Conservation (phyloP, 2,797 vertebrate genomes). For the Bovichtus variegatus region DNA sequence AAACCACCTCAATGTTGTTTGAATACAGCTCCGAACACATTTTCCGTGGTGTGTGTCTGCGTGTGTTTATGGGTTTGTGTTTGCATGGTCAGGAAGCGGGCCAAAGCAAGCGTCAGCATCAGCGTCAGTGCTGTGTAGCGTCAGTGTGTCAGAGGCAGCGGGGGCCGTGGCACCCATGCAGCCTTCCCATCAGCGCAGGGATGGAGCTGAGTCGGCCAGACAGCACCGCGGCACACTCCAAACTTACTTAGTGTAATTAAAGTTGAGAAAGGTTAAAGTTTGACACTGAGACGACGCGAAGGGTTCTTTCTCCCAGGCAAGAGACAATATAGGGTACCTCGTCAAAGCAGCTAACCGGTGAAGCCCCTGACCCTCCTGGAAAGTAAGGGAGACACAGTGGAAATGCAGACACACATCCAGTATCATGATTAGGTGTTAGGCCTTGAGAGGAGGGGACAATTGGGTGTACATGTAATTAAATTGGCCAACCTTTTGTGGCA, state of each 20-base stretch:
- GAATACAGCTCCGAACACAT: slow-evolving; percentile 18
- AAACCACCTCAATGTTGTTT: slow-evolving; percentile 37
- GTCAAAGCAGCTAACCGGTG: slow-evolving; percentile 83
- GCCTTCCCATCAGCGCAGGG: slow-evolving; percentile 83
- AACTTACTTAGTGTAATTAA: slow-evolving; percentile 89
- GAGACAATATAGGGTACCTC: slow-evolving; percentile 80
- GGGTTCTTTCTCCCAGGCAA: slow-evolving; percentile 81
- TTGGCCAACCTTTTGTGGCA: slow-evolving; percentile 79
- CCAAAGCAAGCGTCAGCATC: slow-evolving; percentile 74
- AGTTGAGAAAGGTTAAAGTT: slow-evolving; percentile 91
- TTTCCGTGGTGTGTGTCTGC: slow-evolving; percentile 20
- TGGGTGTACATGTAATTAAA: slow-evolving; percentile 77
- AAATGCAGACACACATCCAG: slow-evolving; percentile 73
- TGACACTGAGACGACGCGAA: slow-evolving; percentile 85
- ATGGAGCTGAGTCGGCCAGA: slow-evolving; percentile 83
- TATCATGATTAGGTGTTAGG: slow-evolving; percentile 75
- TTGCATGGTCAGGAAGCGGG: slow-evolving; percentile 68
- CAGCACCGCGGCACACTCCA: slow-evolving; percentile 84
- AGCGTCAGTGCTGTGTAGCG: slow-evolving; percentile 79
- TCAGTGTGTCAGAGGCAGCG: slow-evolving; percentile 85
- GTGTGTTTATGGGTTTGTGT: slow-evolving; percentile 43
- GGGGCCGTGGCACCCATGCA: slow-evolving; percentile 83
- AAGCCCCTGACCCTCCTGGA: slow-evolving; percentile 73
- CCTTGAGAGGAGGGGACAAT: slow-evolving; percentile 79
- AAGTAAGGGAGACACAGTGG: slow-evolving; percentile 79